Evolutionary conservation across 1,140 invertebrate species (phyloP).

Genomic region (Rhagoletis pomonella): DNA sequence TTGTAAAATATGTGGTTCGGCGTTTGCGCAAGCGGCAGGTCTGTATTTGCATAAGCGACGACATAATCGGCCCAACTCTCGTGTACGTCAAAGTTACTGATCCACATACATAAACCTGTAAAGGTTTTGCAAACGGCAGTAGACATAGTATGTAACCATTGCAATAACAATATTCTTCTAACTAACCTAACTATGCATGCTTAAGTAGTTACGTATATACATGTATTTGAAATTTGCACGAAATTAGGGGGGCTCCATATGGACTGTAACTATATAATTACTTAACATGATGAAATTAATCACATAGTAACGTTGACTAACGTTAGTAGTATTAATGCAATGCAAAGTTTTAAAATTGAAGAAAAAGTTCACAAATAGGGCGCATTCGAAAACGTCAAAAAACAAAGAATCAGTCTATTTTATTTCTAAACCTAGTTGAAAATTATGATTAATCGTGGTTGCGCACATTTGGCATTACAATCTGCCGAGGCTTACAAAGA

Average conservation of each 20-base stretch:
- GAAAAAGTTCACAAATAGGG: no score
- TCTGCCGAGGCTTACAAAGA: no score
- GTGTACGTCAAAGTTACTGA: conserved; percentile 16
- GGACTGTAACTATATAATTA: neutral
- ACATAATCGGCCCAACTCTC: conserved; percentile 67
- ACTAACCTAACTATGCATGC: neutral
- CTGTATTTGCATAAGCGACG: conserved; percentile 75
- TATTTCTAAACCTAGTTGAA: no score
- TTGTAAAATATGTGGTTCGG: conserved; percentile 74
- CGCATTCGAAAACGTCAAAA: no score
- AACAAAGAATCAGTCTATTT: no score
- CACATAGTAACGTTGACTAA: neutral
- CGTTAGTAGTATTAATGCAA: neutral
- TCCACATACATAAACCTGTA: conserved; percentile 42
- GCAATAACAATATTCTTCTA: neutral
- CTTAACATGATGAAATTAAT: neutral
- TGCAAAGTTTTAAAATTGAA: neutral
- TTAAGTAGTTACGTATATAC: neutral
- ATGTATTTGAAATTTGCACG: neutral
- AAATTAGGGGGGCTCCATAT: neutral
- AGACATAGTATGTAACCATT: conserved; percentile 1
- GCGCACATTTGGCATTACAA: no score
- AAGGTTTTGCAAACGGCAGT: neutral
- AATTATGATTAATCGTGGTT: no score
- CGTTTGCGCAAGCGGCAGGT: conserved; percentile 74